These are phyloP conservation scores for Metallyticus violacea DNA, from an alignment of 2,888 invertebrate species.

Conservation along the genomic window DNA sequence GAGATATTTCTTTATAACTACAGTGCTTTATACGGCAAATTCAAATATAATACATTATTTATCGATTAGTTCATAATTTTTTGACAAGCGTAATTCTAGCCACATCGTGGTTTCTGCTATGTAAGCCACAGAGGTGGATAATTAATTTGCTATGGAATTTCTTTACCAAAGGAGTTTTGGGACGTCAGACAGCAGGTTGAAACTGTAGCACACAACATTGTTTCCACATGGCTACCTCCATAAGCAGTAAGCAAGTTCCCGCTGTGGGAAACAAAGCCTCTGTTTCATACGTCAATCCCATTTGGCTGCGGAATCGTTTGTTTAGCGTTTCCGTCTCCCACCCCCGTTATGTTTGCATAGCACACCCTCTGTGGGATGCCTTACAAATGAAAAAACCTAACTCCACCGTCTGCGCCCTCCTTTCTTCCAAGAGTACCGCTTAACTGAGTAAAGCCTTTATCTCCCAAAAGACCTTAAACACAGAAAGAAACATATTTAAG, in stretches of 20 bases:
- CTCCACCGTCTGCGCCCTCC: neutral
- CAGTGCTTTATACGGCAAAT: no score
- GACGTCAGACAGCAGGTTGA: neutral
- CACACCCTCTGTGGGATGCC: neutral
- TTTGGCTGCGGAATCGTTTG: neutral
- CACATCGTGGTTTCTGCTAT: no score
- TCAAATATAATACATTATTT: no score
- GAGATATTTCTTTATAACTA: no score
- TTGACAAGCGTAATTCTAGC: no score
- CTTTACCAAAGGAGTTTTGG: neutral
- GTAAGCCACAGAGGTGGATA: no score
- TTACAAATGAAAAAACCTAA: neutral
- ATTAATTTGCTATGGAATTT: neutral
- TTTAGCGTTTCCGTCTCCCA: neutral
- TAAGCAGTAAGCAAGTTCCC: neutral
- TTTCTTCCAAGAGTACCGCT: no score
- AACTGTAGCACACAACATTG: neutral
- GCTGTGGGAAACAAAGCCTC: neutral
- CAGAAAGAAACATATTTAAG: neutral
- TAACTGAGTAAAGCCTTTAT: neutral
- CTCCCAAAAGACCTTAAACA: neutral
- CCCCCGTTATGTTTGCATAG: neutral
- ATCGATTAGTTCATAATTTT: no score
- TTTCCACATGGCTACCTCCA: neutral
- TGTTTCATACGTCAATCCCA: neutral